Percentiles rank a stretch among this genome's conserved stretches.
Conservation (phyloP, 2,797 vertebrate genomes). For the Crocidura indochinensis region DNA sequence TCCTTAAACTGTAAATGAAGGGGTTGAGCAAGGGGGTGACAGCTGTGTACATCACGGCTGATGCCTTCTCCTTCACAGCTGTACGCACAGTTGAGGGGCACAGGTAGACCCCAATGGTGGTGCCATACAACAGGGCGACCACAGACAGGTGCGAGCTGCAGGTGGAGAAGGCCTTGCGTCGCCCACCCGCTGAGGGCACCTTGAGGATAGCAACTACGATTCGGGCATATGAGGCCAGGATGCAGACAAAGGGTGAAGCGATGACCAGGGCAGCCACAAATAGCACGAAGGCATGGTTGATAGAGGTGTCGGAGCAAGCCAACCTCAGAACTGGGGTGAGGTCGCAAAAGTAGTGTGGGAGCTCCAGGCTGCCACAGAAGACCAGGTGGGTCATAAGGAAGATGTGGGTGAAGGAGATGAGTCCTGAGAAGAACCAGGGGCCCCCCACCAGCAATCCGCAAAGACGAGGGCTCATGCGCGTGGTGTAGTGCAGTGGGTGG, state of each 20-base stretch:
- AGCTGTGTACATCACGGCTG: slow-evolving; percentile 80
- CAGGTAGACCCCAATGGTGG: slow-evolving; percentile 80
- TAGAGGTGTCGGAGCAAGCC: slow-evolving; percentile 70
- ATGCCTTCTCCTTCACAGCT: slow-evolving; percentile 75
- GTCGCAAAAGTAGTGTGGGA: slow-evolving; percentile 85
- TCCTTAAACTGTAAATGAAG: slow-evolving; percentile 83
- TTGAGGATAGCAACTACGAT: slow-evolving; percentile 70
- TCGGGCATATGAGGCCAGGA: slow-evolving; percentile 71
- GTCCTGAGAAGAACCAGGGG: slow-evolving; percentile 66
- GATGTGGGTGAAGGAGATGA: slow-evolving; percentile 82
- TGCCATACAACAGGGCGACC: slow-evolving; percentile 78
- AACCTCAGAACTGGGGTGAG: slow-evolving; percentile 82
- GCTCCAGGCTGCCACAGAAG: slow-evolving; percentile 74
- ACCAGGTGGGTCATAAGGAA: slow-evolving; percentile 73
- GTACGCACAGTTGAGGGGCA: slow-evolving; percentile 78
- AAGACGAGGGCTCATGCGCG: slow-evolving; percentile 67
- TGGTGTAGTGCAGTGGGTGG: slow-evolving; percentile 77
- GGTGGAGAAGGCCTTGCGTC: slow-evolving; percentile 81
- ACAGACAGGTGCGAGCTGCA: slow-evolving; percentile 83
- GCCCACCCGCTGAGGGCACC: slow-evolving; percentile 74
- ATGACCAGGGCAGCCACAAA: slow-evolving; percentile 71
- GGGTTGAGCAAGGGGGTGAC: slow-evolving; percentile 85
- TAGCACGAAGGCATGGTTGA: slow-evolving; percentile 76
- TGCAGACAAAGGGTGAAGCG: slow-evolving; percentile 75
- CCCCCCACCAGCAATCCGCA: slow-evolving; percentile 62